Conservation (phyloP, 2,888 invertebrate species). For the Leptothorax acervorum region DNA sequence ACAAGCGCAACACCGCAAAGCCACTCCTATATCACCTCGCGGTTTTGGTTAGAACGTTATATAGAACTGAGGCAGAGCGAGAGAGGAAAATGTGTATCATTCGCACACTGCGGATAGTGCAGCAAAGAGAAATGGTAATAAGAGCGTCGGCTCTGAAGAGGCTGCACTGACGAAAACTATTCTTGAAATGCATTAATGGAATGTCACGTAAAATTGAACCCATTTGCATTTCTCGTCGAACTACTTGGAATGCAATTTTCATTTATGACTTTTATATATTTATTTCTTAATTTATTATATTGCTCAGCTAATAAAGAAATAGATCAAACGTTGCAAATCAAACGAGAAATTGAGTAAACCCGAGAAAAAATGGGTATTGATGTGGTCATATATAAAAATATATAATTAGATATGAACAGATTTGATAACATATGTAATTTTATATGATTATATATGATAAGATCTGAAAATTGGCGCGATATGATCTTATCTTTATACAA, state of each 20-base stretch:
- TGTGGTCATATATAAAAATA: no score
- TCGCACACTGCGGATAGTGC: conserved; percentile 26
- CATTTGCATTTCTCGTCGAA: not conserved
- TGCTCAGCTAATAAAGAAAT: not conserved
- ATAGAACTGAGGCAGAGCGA: conserved; percentile 19
- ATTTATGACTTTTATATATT: conserved; percentile 4
- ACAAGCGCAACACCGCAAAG: conserved; percentile 75
- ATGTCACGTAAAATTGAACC: conserved; percentile 12
- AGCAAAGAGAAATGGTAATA: conserved; percentile 41
- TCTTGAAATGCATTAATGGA: conserved; percentile 37
- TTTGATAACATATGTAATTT: no score
- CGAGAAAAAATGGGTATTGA: no score
- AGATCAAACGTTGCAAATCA: not conserved
- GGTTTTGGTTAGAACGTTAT: conserved; percentile 69
- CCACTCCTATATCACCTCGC: conserved; percentile 76
- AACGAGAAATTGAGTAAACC: not conserved
- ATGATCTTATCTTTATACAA: no score
- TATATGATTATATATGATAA: no score
- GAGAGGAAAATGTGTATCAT: conserved; percentile 37
- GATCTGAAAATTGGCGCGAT: no score
- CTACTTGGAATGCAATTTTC: not conserved
- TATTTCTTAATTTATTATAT: not conserved
- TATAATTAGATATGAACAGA: no score
- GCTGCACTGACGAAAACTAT: conserved; percentile 42
- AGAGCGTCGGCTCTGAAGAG: conserved; percentile 30